A percentile compares a stretch with the other conserved stretches of the same genome.
Conservation (phyloP, 2,797 vertebrate genomes). For the Buceros bicornis region DNA sequence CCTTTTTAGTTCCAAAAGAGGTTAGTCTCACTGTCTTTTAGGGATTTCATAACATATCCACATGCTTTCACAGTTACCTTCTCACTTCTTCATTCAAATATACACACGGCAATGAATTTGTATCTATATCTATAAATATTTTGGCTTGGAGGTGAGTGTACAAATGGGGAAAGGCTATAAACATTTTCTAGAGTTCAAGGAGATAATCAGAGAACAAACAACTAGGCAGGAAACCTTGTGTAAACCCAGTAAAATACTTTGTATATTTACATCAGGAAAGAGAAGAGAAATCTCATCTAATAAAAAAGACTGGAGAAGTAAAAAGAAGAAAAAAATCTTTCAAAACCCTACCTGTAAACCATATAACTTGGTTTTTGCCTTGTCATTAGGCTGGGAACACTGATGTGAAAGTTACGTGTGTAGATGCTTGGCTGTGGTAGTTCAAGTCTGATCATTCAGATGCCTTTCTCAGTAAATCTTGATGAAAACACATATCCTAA, state of each 20-base stretch:
- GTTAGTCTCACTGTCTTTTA: background rate
- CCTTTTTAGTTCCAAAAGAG: background rate
- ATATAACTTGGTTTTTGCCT: background rate
- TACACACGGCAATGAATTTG: background rate
- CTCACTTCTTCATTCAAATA: background rate
- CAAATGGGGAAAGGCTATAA: background rate
- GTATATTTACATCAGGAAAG: background rate
- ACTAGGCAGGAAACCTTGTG: background rate
- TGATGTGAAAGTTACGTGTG: background rate
- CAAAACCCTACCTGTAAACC: background rate
- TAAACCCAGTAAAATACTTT: background rate
- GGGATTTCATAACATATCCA: background rate
- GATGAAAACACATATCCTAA: constrained; percentile 2
- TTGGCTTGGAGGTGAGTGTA: background rate
- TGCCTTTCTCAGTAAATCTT: background rate
- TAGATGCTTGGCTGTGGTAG: background rate
- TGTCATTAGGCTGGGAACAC: background rate
- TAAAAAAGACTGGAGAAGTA: background rate
- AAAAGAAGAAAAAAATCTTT: background rate
- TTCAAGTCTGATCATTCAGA: background rate
- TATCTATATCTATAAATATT: background rate
- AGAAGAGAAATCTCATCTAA: background rate
- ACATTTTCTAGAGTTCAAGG: background rate
- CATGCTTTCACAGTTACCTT: background rate
- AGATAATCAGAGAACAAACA: background rate